phyloP scores from a whole-genome alignment of 2,113 vertebrate species.

The Plotosus lineatus region DNA sequence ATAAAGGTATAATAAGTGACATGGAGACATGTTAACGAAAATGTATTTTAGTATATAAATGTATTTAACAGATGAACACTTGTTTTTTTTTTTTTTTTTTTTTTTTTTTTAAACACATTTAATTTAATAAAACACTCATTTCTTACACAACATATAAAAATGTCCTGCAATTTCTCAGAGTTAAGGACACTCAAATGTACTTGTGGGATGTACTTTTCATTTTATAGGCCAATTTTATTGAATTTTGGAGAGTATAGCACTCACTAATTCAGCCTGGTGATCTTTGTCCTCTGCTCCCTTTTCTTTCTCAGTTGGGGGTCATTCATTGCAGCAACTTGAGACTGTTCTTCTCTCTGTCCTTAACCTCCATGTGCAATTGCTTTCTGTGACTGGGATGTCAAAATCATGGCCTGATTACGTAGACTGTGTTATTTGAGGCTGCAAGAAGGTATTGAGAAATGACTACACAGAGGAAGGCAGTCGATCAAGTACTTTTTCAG shows the following conservation, averaged over 20 bases:
- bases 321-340: constrained; percentile 64
- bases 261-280: constrained; percentile 52
- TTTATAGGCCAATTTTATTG: constrained; percentile 43
- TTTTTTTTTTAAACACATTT: too few relatives aligned
- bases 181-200: constrained; percentile 48
- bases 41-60: too few relatives aligned
- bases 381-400: constrained; percentile 39
- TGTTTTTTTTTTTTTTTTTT: too few relatives aligned
- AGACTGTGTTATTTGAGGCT: constrained; percentile 17
- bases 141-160: constrained; percentile 37
- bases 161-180: constrained; percentile 36
- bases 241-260: constrained; percentile 25
- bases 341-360: constrained; percentile 47
- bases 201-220: constrained; percentile 35
- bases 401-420: constrained; percentile 14
- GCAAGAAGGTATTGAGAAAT: constrained; percentile 48
- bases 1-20: neutral
- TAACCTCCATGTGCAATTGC: constrained; percentile 58
- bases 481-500: constrained; percentile 67
- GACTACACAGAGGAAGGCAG: constrained; percentile 61
- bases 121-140: constrained; percentile 39
- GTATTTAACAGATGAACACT: constrained; percentile 3
- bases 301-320: constrained; percentile 60
- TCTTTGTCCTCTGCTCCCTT: constrained; percentile 56
- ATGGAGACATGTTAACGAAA: neutral